Evolutionary conservation across 2,113 vertebrate genomes (phyloP).

Genomic region (Nyctereutes procyonoides): DNA sequence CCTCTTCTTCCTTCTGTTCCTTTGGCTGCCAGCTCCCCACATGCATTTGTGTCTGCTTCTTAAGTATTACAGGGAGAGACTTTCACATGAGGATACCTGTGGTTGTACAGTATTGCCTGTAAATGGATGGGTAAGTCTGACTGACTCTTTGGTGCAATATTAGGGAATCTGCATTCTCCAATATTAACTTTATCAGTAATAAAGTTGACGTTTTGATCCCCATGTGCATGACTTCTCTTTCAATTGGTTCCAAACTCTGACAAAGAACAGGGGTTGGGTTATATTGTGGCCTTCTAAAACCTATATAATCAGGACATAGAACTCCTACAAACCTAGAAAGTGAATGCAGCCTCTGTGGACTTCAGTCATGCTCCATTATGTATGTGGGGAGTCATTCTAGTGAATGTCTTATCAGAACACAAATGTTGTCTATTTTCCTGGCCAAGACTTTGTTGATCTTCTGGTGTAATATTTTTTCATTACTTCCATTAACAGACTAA

Average conservation of each 20-base stretch:
- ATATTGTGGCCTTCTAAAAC: not conserved
- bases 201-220: not conserved
- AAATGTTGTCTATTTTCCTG: not conserved
- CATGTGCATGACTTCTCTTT: not conserved
- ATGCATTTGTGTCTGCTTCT: not conserved
- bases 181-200: constrained; percentile 10
- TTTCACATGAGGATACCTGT: not conserved
- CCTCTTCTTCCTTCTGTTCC: not conserved
- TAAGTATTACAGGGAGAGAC: constrained; percentile 4
- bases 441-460: constrained; percentile 24
- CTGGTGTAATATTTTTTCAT: not conserved
- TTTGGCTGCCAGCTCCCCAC: not conserved
- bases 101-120: not conserved
- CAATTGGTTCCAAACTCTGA: constrained; percentile 1
- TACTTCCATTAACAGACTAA: not conserved
- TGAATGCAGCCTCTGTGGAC: not conserved
- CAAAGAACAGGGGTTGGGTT: not conserved
- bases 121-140: not conserved
- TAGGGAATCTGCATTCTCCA: not conserved
- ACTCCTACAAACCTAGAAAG: not conserved
- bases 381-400: constrained; percentile 6
- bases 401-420: constrained; percentile 27
- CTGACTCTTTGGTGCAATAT: constrained; percentile 23
- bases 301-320: constrained; percentile 1
- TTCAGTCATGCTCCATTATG: not conserved